Evolutionary conservation across 2,888 invertebrate genomes (phyloP), one percentile per base, ranked within the genome.

Genomic region (Macrophya annulata): DNA sequence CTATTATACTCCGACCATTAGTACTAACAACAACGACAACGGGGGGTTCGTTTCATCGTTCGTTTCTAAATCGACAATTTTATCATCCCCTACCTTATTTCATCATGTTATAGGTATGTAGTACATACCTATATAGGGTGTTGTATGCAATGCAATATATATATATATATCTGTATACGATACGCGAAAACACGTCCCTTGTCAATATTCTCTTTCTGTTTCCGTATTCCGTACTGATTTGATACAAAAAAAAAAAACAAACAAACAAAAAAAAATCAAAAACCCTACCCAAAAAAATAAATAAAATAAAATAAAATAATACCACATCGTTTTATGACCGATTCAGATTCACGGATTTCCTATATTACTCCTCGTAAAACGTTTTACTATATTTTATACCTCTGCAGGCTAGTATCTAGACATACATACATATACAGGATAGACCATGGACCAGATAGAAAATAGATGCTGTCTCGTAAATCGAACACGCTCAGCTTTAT

Each of bases 401-500:
- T 76, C 45, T n/a, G 55, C 25, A 15, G 8, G 55, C 31, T 55
- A 79, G n/a, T 21, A 25, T 72, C 17, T 9, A 48, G 48, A n/a
- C 15, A n/a, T 9, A 59, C n/a, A 48, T 25, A n/a, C 15, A n/a
- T 9, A 59, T n/a, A 59, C n/a, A 51, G 37, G 15, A 48, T 59
- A 79, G 55, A 55, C 21, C 17, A 12, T 31, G n/a, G 51, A 55
- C 79, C 37, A 59, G 37, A 79, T 79, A 79, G 79, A 55, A 79
- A 79, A 59, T 79, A 79, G 59, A 55, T 37, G 79, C 59, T 79
- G 40, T 79, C 40, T 79, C 55, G 79, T 79, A 79, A 79, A 79
- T 79, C 79, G 79, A 17, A 79, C n/a, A 79, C 59, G 59, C 55
- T 59, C 48, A 79, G 79, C 79, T 79, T 79, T 79, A 79, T 79